Percentiles rank a stretch among this genome's conserved stretches.
These are phyloP conservation scores for Xestia xanthographa DNA, from an alignment of 2,888 invertebrate species.

Conservation along the genomic window DNA sequence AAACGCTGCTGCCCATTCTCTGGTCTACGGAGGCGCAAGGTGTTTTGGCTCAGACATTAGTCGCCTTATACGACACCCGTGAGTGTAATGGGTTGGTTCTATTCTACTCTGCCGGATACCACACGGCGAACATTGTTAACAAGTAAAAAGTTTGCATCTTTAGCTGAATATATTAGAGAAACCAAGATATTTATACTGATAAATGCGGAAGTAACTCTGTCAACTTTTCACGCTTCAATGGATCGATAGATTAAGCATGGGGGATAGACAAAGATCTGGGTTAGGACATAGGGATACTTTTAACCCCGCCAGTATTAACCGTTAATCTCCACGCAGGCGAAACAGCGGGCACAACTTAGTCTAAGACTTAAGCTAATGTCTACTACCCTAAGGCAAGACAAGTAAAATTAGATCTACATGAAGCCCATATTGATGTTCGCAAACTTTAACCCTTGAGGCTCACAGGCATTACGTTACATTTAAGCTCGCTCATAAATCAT, in stretches of 20 bases:
- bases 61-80: too few relatives aligned
- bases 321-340: not conserved
- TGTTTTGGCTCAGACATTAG: too few relatives aligned
- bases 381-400: slow-evolving; percentile 10
- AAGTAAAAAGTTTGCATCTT: not conserved
- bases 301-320: not conserved
- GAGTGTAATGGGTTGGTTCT: too few relatives aligned
- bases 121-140: not conserved
- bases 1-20: too few relatives aligned
- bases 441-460: slow-evolving; percentile 28
- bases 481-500: slow-evolving; percentile 25
- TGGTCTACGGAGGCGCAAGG: too few relatives aligned
- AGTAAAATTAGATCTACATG: not conserved
- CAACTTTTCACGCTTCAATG: not conserved
- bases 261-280: not conserved
- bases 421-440: slow-evolving; percentile 13
- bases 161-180: not conserved
- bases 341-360: not conserved
- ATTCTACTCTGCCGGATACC: too few relatives aligned
- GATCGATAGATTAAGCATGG: not conserved
- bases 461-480: not conserved
- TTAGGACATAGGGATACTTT: not conserved
- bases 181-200: not conserved
- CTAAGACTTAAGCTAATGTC: not conserved
- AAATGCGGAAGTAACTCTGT: not conserved